Base-by-base conservation (phyloP, 2,797 vertebrate species). In the Thaleichthys pacificus region DNA sequence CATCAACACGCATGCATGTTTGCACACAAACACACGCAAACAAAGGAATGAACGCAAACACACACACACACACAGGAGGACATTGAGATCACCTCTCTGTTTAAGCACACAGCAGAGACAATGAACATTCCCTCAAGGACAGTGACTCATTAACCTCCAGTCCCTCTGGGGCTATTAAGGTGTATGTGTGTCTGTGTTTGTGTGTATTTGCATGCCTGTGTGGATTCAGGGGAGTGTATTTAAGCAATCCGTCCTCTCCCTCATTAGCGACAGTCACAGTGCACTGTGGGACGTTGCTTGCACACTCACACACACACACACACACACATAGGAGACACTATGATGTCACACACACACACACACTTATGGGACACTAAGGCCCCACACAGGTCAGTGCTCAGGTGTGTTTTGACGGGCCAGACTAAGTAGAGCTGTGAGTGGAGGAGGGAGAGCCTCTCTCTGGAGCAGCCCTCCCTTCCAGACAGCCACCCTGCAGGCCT, bases 61-160 rank as follows among this genome's bases (percentile, higher is more conserved):
- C 2, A 15, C 26, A n/a, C 56, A 32, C 66, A 21, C 54, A 61
- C 28, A 65, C 60, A 19, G 14, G 75, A 70, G 86, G 82, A 84
- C 87, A 77, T 77, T 86, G 82, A 84, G 79, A 75, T 65, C 68
- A 78, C 66, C 68, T 74, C 72, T 49, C 49, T 42, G 62, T 82
- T 80, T 77, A 80, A 81, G 56, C 72, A 77, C 72, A 57, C 73
- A 42, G 11, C 38, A 71, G 72, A 76, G 69, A 82, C 76, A 83
- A 81, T 84, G 64, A 83, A 81, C 73, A 26, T 57, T 81, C 61
- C 70, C 77, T 83, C 67, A 71, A 80, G 76, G 79, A 69, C 71
- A 75, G 30, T 65, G 70, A 74, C 78, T 89, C 83, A 80, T 89
- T 83, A 83, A 72, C 75, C 72, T 62, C 21, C 71, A 74, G 5